Evolutionary conservation across 2,888 invertebrate species (phyloP), one percentile per base, ranked within the genome.

Genomic region (Macrosiphum euphorbiae): DNA sequence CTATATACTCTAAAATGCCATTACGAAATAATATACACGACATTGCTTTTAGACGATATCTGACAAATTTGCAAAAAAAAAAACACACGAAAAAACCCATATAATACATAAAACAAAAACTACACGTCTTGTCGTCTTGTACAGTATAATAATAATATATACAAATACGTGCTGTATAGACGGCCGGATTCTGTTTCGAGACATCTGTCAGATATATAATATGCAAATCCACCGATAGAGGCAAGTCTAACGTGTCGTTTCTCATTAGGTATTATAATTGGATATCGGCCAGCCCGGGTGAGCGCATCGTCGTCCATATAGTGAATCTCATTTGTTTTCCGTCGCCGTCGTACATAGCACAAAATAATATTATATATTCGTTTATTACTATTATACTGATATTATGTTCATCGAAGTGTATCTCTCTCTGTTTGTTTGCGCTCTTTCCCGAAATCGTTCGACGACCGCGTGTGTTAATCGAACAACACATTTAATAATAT

Each of bases 231-330:
- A 58, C 41, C 52, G 67, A 50, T 55, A 78, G 78, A 67, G 26
- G 20, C 50, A 88, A n/a, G n/a, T 50, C 44, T 44, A 41, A 67
- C 61, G 35, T 92, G 87, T 92, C 92, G 87, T 67, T 91, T 91
- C 85, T 85, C 91, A 91, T 91, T 86, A 91, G n/a, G 28, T 78
- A 88, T 92, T 88, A 78, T 78, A 93, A 90, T 86, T 94, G 93
- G 93, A 90, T 61, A 47, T 90, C 86, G 86, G 90, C 93, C 93
- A 94, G 67, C n/a, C 44, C 11, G 24, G 24, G 28, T 44, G n/a
- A 20, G n/a, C 28, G 84, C 55, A 84, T 24, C 47, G 41, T 86
- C 87, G 92, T 20, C 87, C 67, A 20, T 28, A 55, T 47, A 88
- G n/a, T 50, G 52, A 52, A 91, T 52, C 52, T 52, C 84, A 28